Percentiles rank a stretch among this genome's conserved stretches.
These are phyloP conservation scores for Drosophila greeni DNA, from an alignment of 2,888 invertebrate species.

Conservation along the genomic window DNA sequence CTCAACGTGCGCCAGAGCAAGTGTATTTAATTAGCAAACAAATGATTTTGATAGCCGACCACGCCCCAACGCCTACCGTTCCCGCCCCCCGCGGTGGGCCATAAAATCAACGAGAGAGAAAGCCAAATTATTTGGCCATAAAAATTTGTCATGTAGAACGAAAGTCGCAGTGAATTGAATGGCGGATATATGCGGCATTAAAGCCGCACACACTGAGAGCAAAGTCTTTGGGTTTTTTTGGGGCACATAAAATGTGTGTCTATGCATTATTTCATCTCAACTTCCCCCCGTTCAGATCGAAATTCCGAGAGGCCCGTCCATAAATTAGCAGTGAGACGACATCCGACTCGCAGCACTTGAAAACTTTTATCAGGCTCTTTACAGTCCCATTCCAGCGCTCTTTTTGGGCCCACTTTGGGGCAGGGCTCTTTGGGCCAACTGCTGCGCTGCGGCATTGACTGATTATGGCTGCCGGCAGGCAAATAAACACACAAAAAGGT, in stretches of 20 bases:
- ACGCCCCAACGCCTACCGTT: conserved; percentile 25
- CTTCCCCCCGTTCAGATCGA: not conserved
- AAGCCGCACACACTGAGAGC: conserved; percentile 13
- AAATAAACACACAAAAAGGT: conserved; percentile 58
- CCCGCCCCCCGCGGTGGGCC: conserved; percentile 18
- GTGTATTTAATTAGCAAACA: conserved; percentile 63
- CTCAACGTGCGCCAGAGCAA: conserved; percentile 29
- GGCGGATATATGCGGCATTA: conserved; percentile 21
- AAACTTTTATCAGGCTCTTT: conserved; percentile 65
- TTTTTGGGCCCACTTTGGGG: not conserved
- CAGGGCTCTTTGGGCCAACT: conserved; percentile 29
- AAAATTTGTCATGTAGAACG: conserved; percentile 55
- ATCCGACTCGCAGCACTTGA: conserved; percentile 31
- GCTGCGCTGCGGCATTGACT: conserved; percentile 54
- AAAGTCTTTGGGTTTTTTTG: not conserved
- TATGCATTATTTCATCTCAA: not conserved
- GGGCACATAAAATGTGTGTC: too few relatives aligned
- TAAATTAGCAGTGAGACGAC: conserved; percentile 60
- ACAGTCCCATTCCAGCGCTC: conserved; percentile 25
- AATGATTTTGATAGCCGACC: conserved; percentile 52
- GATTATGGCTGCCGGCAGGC: conserved; percentile 51
- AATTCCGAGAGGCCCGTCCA: conserved; percentile 18
- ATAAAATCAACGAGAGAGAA: conserved; percentile 49
- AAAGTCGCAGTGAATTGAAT: conserved; percentile 40
- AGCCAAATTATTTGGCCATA: conserved; percentile 61